Percentiles rank a stretch among this genome's conserved stretches.
These are phyloP conservation scores for Rhabditoides inermis DNA, from an alignment of 2,888 invertebrate genomes.

Conservation along the genomic window DNA sequence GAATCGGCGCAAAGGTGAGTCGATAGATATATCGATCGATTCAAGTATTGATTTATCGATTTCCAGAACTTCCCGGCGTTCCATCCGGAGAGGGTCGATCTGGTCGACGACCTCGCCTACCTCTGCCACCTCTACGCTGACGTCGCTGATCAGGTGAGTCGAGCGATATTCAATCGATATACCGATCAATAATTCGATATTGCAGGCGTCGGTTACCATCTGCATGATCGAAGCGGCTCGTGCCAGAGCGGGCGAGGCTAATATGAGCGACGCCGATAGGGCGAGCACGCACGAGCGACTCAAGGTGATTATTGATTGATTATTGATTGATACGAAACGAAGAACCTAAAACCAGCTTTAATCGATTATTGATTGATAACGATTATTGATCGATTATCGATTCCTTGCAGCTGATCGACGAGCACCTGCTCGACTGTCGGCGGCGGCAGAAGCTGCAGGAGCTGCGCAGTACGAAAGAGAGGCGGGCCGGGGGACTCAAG, in stretches of 20 bases:
- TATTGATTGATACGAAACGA: no score
- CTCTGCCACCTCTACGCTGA: constrained; percentile 43
- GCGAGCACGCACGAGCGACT: constrained; percentile 11
- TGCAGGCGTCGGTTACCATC: constrained; percentile 37
- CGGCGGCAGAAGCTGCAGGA: constrained; percentile 37
- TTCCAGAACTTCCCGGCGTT: constrained; percentile 35
- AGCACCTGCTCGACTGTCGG: constrained; percentile 39
- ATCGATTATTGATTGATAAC: neutral
- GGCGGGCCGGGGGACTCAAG: constrained; percentile 8
- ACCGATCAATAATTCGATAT: neutral
- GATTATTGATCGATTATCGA: constrained; percentile 4
- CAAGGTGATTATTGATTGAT: constrained; percentile 5
- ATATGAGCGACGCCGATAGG: constrained; percentile 14
- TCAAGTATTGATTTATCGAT: neutral
- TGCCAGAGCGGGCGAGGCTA: constrained; percentile 26
- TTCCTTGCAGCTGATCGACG: constrained; percentile 33
- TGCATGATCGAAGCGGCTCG: constrained; percentile 45
- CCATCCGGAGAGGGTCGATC: constrained; percentile 38
- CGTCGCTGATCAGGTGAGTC: constrained; percentile 35
- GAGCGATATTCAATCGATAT: neutral
- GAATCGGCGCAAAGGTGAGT: constrained; percentile 30
- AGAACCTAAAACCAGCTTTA: neutral
- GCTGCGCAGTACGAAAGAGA: constrained; percentile 22
- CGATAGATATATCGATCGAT: neutral
- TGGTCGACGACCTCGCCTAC: constrained; percentile 40